Percentiles rank a stretch among this genome's conserved stretches.
These are phyloP conservation scores for Panulirus ornatus DNA, from an alignment of 1,140 invertebrate genomes.

Conservation along the genomic window DNA sequence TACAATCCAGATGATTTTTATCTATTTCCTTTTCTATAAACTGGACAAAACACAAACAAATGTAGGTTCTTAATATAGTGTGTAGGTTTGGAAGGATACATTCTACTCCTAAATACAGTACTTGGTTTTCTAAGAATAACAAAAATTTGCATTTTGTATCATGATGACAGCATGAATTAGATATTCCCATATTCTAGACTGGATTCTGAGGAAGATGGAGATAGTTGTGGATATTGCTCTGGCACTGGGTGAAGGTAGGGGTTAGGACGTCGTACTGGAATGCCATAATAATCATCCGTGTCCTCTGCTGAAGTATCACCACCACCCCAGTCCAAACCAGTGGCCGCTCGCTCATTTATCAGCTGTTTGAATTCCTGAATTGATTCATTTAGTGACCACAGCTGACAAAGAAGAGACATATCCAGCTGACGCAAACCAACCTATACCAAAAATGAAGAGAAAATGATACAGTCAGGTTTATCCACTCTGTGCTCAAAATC, in stretches of 20 bases:
- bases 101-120: background rate
- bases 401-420: constrained; percentile 79
- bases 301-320: constrained; percentile 75
- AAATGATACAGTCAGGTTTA: no score
- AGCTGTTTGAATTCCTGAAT: constrained; percentile 78
- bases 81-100: background rate
- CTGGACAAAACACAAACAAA: background rate
- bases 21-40: background rate
- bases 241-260: constrained; percentile 74
- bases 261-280: constrained; percentile 70
- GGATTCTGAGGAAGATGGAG: constrained; percentile 72
- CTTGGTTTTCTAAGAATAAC: background rate
- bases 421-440: constrained; percentile 78
- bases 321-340: constrained; percentile 67
- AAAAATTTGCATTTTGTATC: background rate
- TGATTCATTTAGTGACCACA: constrained; percentile 78
- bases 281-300: constrained; percentile 75
- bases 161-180: constrained; percentile 39
- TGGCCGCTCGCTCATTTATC: constrained; percentile 63
- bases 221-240: constrained; percentile 63
- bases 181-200: constrained; percentile 75
- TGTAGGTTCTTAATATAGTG: background rate
- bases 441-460: constrained; percentile 72
- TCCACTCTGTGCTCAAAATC: no score
- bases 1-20: background rate